Conservation (phyloP, 2,113 vertebrate genomes). For the Clarias magur region DNA sequence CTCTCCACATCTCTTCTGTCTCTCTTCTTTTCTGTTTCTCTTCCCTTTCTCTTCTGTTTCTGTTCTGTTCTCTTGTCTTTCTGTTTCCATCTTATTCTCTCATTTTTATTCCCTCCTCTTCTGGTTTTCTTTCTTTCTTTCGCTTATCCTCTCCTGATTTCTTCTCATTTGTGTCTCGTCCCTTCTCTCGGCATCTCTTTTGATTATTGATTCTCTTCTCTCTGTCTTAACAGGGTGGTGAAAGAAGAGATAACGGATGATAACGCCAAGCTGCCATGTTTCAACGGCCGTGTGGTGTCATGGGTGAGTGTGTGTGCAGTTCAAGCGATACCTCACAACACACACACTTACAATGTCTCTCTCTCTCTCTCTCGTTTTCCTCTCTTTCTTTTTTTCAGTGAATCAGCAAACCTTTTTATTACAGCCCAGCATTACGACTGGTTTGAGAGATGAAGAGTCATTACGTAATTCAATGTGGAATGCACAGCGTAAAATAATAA, state of each 20-base stretch:
- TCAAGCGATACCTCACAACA: not conserved
- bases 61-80: not conserved
- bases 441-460: not conserved
- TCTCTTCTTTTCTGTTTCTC: slow-evolving; percentile 24
- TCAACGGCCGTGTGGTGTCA: slow-evolving; percentile 97
- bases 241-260: slow-evolving; percentile 98
- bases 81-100: not conserved
- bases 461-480: not conserved
- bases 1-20: no score
- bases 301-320: slow-evolving; percentile 81
- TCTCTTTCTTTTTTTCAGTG: not conserved
- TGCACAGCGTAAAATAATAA: not conserved
- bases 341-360: not conserved
- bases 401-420: not conserved
- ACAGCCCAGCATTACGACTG: not conserved
- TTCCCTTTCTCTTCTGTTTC: not conserved
- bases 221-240: slow-evolving; percentile 82
- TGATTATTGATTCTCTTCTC: slow-evolving; percentile 17
- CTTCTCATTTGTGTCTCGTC: not conserved
- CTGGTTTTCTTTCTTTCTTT: no score
- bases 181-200: slow-evolving; percentile 25
- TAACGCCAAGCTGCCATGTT: slow-evolving; percentile 91
- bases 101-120: not conserved
- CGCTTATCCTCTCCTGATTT: not conserved
- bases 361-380: not conserved